Conservation (phyloP, 2,888 invertebrate genomes). For the Endomychus coccineus region DNA sequence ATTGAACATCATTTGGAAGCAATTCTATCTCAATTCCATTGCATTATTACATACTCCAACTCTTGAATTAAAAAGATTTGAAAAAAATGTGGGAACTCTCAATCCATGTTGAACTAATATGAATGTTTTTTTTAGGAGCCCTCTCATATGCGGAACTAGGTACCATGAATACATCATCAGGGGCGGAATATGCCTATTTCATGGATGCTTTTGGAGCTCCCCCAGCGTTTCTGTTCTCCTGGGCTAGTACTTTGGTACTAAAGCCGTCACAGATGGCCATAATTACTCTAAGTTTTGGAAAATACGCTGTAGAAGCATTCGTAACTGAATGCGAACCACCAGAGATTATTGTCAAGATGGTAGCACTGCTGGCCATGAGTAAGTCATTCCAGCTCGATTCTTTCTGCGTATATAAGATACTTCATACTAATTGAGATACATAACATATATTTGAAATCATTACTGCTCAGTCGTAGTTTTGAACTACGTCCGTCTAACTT, state of each 20-base stretch:
- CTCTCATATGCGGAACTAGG: constrained; percentile 90
- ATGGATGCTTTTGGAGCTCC: constrained; percentile 91
- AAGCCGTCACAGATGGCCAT: constrained; percentile 94
- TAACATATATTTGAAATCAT: too few relatives aligned
- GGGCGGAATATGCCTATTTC: constrained; percentile 93
- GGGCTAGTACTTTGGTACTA: constrained; percentile 87
- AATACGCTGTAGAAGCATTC: constrained; percentile 88
- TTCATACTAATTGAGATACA: too few relatives aligned
- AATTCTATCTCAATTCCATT: too few relatives aligned
- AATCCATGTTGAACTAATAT: too few relatives aligned
- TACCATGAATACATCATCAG: constrained; percentile 91
- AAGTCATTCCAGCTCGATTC: constrained; percentile 32
- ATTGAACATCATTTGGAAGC: too few relatives aligned
- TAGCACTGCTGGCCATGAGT: constrained; percentile 83
- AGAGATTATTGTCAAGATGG: constrained; percentile 74
- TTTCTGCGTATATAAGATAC: too few relatives aligned
- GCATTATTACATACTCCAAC: too few relatives aligned
- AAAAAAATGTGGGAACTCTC: too few relatives aligned
- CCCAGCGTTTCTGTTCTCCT: constrained; percentile 87
- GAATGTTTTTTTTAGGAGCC: constrained; percentile 60
- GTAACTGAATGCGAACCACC: constrained; percentile 81
- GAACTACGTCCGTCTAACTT: too few relatives aligned
- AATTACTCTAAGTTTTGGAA: constrained; percentile 87
- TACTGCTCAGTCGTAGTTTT: too few relatives aligned
- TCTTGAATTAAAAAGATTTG: too few relatives aligned